Evolutionary conservation across 2,113 vertebrate genomes (phyloP).

Genomic region (Xenopus laevis): DNA sequence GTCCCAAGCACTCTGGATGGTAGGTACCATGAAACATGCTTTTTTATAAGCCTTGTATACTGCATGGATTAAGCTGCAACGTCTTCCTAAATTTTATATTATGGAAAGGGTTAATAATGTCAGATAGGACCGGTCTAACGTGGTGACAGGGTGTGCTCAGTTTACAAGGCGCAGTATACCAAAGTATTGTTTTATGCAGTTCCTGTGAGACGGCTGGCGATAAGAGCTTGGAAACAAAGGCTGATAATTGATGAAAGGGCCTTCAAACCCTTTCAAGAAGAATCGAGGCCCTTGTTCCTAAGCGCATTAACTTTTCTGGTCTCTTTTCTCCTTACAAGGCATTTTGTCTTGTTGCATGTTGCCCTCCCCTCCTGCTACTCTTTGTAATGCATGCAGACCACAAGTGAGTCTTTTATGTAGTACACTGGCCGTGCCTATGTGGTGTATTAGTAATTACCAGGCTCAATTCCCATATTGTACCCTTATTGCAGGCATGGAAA

Average conservation of each 20-base stretch:
- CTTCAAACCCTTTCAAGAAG: constrained; percentile 66
- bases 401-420: constrained; percentile 88
- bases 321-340: constrained; percentile 66
- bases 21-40: too few relatives aligned
- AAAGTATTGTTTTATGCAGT: constrained; percentile 82
- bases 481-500: constrained; percentile 71
- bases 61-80: too few relatives aligned
- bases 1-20: too few relatives aligned
- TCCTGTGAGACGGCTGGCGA: constrained; percentile 88
- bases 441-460: constrained; percentile 86
- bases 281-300: constrained; percentile 72
- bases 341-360: constrained; percentile 62
- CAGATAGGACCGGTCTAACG: constrained; percentile 17
- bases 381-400: constrained; percentile 73
- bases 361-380: constrained; percentile 62
- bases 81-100: background rate
- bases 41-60: too few relatives aligned
- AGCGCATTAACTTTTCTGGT: constrained; percentile 61
- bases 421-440: constrained; percentile 85
- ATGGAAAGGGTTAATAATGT: constrained; percentile 2
- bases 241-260: constrained; percentile 80
- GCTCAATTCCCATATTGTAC: constrained; percentile 94
- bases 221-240: constrained; percentile 87
- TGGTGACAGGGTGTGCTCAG: constrained; percentile 76
- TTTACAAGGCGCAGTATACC: constrained; percentile 73